These are phyloP conservation scores for Hololepta plana DNA, from an alignment of 2,888 invertebrate genomes.

Conservation along the genomic window DNA sequence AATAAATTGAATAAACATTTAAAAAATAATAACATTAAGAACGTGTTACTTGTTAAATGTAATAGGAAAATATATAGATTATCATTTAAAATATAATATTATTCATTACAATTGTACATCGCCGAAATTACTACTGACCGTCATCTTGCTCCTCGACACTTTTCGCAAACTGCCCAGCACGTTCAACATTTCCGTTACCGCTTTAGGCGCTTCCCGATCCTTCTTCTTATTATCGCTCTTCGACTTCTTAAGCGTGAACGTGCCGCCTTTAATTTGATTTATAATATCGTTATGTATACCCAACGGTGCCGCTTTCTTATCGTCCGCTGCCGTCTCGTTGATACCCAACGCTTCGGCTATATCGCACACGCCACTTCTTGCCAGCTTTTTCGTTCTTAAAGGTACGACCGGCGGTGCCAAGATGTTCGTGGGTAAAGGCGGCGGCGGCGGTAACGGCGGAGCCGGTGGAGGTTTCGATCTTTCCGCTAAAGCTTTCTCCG, in stretches of 20 bases:
- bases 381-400: slow-evolving; percentile 31
- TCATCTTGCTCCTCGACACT: slow-evolving; percentile 29
- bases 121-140: slow-evolving; percentile 12
- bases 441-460: slow-evolving; percentile 23
- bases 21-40: too few relatives aligned
- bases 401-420: slow-evolving; percentile 36
- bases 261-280: slow-evolving; percentile 58
- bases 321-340: slow-evolving; percentile 1
- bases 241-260: slow-evolving; percentile 48
- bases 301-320: slow-evolving; percentile 15
- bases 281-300: slow-evolving; percentile 55
- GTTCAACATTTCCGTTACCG: slow-evolving; percentile 47
- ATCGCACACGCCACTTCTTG: slow-evolving; percentile 16
- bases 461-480: slow-evolving; percentile 30
- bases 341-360: slow-evolving; percentile 16
- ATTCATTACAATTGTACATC: slow-evolving; percentile 14
- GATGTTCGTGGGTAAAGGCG: slow-evolving; percentile 30
- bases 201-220: slow-evolving; percentile 40
- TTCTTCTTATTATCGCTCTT: slow-evolving; percentile 39
- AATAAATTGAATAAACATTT: too few relatives aligned
- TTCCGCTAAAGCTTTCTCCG: slow-evolving; percentile 26
- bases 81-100: too few relatives aligned
- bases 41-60: too few relatives aligned
- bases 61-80: too few relatives aligned
- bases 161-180: slow-evolving; percentile 43